These are phyloP conservation scores for Dipodomys stephensi DNA, from an alignment of 2,113 vertebrate species.

Conservation along the genomic window DNA sequence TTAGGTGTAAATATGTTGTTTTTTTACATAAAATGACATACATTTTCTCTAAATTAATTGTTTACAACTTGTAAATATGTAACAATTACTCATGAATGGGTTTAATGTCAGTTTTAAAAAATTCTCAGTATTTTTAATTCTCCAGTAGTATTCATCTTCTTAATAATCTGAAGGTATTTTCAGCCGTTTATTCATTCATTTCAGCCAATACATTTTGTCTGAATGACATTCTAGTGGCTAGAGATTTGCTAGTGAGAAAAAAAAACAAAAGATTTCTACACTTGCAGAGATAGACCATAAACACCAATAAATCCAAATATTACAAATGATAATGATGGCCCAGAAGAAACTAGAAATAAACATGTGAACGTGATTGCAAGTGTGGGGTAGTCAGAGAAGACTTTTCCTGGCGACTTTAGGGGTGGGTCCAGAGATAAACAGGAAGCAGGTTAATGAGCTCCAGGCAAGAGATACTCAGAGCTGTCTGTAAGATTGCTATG, in stretches of 20 bases:
- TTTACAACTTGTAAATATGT: neutral
- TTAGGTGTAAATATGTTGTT: neutral
- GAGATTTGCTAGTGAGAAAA: neutral
- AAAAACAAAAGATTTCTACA: neutral
- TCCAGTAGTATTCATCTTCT: neutral
- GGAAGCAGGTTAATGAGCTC: neutral
- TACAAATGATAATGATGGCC: neutral
- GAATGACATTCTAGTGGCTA: neutral
- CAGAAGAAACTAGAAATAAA: neutral
- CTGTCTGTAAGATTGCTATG: neutral
- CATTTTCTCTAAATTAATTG: neutral
- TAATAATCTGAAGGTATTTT: neutral
- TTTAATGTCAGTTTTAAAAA: neutral
- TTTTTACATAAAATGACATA: neutral
- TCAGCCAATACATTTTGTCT: neutral
- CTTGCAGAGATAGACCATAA: neutral
- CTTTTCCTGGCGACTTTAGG: neutral
- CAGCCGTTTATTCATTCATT: neutral
- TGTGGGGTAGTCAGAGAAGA: neutral
- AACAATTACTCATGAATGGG: neutral
- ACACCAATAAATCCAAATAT: neutral
- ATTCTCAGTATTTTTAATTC: neutral
- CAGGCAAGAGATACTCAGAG: neutral
- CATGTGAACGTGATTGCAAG: neutral
- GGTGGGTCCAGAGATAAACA: neutral